These are phyloP conservation scores for Ophonus ardosiacus DNA, from an alignment of 2,888 invertebrate species.

Conservation along the genomic window DNA sequence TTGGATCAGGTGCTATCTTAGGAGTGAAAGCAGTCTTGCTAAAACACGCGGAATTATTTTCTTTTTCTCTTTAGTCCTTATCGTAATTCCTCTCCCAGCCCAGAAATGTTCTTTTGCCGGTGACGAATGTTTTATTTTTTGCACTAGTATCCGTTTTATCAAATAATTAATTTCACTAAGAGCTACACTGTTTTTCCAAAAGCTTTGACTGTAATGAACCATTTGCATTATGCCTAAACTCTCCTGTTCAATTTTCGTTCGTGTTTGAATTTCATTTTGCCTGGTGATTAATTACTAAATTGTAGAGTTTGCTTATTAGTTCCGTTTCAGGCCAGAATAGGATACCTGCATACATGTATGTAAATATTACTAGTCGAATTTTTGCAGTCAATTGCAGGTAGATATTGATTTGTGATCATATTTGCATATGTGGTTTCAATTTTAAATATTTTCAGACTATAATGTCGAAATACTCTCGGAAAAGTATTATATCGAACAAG, in stretches of 20 bases:
- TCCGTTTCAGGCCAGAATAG: background rate
- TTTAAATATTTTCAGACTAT: background rate
- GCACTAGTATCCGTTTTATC: conserved; percentile 20
- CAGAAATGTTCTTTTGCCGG: background rate
- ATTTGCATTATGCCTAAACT: conserved; percentile 27
- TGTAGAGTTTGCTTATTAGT: background rate
- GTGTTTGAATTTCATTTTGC: conserved; percentile 41
- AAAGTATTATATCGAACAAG: too few relatives aligned
- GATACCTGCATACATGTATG: background rate
- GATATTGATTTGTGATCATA: background rate
- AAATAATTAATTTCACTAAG: conserved; percentile 51
- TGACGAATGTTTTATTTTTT: conserved; percentile 51
- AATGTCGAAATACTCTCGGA: background rate
- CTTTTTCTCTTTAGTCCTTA: conserved; percentile 53
- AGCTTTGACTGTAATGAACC: conserved; percentile 27
- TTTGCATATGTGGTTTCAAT: background rate
- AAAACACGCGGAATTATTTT: conserved; percentile 52
- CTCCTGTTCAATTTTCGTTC: conserved; percentile 44
- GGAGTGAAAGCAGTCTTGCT: background rate
- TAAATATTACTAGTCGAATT: background rate
- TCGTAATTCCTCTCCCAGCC: conserved; percentile 12
- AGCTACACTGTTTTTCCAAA: conserved; percentile 6
- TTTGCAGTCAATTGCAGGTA: background rate
- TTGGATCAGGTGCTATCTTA: background rate
- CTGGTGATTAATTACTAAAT: conserved; percentile 44